Conservation (phyloP, 2,113 vertebrate species). For the Balaenoptera acutorostrata region DNA sequence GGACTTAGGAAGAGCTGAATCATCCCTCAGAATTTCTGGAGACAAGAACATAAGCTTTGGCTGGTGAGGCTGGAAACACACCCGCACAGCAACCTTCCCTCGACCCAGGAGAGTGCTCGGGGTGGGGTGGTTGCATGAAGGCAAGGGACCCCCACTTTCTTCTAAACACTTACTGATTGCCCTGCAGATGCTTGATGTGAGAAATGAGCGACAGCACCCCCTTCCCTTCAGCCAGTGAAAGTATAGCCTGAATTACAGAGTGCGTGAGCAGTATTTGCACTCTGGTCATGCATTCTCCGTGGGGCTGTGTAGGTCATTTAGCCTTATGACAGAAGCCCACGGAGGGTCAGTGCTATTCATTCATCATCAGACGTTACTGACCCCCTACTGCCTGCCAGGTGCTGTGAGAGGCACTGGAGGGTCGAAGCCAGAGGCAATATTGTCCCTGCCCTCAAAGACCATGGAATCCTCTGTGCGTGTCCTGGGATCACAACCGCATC, state of each 20-base stretch:
- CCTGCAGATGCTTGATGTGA: neutral
- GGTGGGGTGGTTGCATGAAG: neutral
- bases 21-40: neutral
- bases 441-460: neutral
- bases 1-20: neutral
- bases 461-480: neutral
- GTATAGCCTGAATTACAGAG: neutral
- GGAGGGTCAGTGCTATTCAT: neutral
- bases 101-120: neutral
- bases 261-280: neutral
- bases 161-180: neutral
- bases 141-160: neutral
- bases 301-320: neutral
- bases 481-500: neutral
- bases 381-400: neutral
- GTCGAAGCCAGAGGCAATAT: neutral
- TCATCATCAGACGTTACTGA: neutral
- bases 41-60: neutral
- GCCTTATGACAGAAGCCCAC: neutral
- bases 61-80: neutral
- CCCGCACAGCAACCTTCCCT: neutral
- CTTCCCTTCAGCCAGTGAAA: neutral
- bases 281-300: neutral
- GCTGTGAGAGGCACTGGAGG: neutral
- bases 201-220: constrained; percentile 1